phyloP scores from a whole-genome alignment of 2,113 vertebrate species.

The Capreolus pygargus region DNA sequence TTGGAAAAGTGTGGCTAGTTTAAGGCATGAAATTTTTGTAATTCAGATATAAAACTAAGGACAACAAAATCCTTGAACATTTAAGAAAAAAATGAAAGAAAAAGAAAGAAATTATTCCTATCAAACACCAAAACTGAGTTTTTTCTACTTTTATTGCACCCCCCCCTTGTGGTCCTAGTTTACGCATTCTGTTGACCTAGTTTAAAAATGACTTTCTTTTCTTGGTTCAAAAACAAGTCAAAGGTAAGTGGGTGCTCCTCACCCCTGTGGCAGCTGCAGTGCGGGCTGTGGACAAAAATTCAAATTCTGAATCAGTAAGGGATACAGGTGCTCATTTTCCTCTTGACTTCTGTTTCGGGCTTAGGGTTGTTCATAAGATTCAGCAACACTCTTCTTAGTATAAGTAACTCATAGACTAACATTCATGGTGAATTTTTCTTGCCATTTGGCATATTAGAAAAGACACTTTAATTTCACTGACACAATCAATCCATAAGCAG shows the following conservation, averaged over 20 bases:
- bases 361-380: neutral
- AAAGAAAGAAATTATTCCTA: neutral
- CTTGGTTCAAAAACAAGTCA: neutral
- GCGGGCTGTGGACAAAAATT: neutral
- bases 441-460: neutral
- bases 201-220: neutral
- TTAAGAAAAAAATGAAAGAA: neutral
- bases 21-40: neutral
- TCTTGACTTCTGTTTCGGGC: neutral
- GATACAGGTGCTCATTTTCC: neutral
- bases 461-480: neutral
- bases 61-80: neutral
- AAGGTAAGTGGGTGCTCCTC: neutral
- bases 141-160: neutral
- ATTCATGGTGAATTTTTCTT: neutral
- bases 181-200: neutral
- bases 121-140: neutral
- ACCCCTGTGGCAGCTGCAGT: neutral
- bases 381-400: neutral
- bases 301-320: neutral
- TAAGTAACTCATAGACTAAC: neutral
- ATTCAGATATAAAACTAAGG: neutral
- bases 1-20: neutral
- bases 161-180: neutral
- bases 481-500: neutral